phyloP scores from a whole-genome alignment of 2,888 invertebrate species.

The Globia sparganii region DNA sequence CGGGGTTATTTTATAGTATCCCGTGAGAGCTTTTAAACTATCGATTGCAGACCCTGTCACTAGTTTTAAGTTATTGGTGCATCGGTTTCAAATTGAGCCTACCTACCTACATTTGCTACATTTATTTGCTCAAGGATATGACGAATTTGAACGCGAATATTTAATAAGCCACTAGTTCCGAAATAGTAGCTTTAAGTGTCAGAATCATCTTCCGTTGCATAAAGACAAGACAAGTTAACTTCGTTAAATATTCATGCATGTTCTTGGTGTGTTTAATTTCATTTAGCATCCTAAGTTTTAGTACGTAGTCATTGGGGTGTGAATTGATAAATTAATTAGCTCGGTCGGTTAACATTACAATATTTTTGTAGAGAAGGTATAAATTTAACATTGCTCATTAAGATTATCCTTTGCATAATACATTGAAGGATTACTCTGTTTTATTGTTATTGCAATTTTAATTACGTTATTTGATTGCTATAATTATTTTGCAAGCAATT shows the following conservation, averaged over 20 bases:
- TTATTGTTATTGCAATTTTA: conserved; percentile 33
- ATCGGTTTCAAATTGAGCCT: conserved; percentile 33
- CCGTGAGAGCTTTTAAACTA: conserved; percentile 59
- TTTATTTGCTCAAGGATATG: conserved; percentile 7
- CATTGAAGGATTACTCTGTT: conserved; percentile 39
- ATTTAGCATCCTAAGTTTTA: conserved; percentile 33
- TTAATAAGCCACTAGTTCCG: conserved; percentile 16
- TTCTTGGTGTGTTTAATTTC: conserved; percentile 52
- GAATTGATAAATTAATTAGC: conserved; percentile 46
- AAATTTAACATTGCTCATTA: conserved; percentile 45
- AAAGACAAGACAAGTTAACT: conserved; percentile 48
- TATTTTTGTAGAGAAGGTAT: conserved; percentile 34
- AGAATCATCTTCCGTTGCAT: conserved; percentile 37
- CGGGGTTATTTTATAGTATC: conserved; percentile 58
- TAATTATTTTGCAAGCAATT: conserved; percentile 41
- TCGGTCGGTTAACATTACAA: conserved; percentile 18
- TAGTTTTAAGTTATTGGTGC: conserved; percentile 54
- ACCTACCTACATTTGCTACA: conserved; percentile 14
- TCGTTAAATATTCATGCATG: conserved; percentile 54
- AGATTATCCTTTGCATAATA: conserved; percentile 42
- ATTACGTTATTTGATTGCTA: conserved; percentile 31
- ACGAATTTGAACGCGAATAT: conserved; percentile 13
- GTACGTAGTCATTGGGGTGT: conserved; percentile 18
- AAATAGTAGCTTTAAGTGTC: conserved; percentile 27
- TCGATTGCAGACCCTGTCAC: conserved; percentile 57